Evolutionary conservation across 2,797 vertebrate genomes (phyloP).

Genomic region (Pempheris klunzingeri): DNA sequence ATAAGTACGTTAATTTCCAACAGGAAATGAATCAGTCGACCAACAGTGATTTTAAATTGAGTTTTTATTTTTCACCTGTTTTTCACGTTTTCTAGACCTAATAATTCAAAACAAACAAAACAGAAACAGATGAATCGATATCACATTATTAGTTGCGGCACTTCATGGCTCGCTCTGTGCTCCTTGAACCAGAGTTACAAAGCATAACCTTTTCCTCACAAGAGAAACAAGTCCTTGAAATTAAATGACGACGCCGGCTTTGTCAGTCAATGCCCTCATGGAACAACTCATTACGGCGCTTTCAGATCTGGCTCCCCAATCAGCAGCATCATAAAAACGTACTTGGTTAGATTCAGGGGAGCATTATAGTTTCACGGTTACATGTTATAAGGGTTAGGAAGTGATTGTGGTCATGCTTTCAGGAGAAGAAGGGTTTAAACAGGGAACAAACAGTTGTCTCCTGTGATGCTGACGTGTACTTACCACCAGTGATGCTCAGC

Average conservation of each 20-base stretch:
- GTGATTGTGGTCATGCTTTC: neutral
- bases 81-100: neutral
- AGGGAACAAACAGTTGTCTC: neutral
- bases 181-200: neutral
- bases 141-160: neutral
- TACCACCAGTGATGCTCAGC: neutral
- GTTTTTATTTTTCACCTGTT: too few relatives aligned
- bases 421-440: neutral
- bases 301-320: neutral
- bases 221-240: neutral
- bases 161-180: neutral
- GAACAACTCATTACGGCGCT: neutral
- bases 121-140: neutral
- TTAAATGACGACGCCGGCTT: too few relatives aligned
- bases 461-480: neutral
- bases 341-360: neutral
- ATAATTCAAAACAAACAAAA: too few relatives aligned
- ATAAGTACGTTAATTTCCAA: too few relatives aligned
- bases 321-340: too few relatives aligned
- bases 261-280: neutral
- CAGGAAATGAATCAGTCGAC: neutral
- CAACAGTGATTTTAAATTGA: neutral
- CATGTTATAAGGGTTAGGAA: neutral
- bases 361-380: neutral
- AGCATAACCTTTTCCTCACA: neutral